Evolutionary conservation across 2,888 invertebrate genomes (phyloP).

Genomic region (Limnephilus rhombicus): DNA sequence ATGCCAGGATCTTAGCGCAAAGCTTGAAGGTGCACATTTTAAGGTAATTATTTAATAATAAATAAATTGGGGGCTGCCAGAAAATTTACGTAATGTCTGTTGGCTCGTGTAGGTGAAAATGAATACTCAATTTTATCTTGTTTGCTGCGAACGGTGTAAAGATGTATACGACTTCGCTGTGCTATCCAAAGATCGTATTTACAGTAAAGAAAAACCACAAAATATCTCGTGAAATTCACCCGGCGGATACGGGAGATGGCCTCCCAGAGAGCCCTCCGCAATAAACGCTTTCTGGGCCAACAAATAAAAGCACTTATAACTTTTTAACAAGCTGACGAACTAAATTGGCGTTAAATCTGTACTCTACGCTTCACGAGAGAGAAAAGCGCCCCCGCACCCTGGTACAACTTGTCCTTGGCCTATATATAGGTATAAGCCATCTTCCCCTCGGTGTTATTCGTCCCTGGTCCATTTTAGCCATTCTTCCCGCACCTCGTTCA

Average conservation of each 20-base stretch:
- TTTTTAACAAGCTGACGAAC: conserved; percentile 34
- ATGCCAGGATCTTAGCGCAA: neutral
- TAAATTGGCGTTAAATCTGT: conserved; percentile 31
- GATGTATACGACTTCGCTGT: too few species aligned
- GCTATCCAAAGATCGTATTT: too few species aligned
- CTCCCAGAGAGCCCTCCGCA: conserved; percentile 19
- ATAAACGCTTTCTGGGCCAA: conserved; percentile 10
- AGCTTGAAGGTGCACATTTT: neutral
- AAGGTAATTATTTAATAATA: neutral
- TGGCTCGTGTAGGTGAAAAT: neutral
- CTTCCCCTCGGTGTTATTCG: neutral
- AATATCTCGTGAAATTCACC: neutral
- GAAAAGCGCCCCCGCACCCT: neutral
- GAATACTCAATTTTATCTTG: neutral
- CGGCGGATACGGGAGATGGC: neutral
- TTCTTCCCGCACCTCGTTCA: neutral
- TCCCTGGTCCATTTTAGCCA: neutral
- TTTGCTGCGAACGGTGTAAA: too few species aligned
- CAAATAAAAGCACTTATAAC: conserved; percentile 44
- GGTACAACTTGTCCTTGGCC: neutral
- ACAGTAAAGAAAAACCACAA: too few species aligned
- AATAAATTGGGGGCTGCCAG: neutral
- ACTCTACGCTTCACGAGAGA: neutral
- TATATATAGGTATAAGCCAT: neutral
- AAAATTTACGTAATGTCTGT: neutral